A percentile compares a stretch with the other conserved stretches of the same genome.
Evolutionary conservation across 2,113 vertebrate species (phyloP).

Genomic region (Hystrix brachyura): DNA sequence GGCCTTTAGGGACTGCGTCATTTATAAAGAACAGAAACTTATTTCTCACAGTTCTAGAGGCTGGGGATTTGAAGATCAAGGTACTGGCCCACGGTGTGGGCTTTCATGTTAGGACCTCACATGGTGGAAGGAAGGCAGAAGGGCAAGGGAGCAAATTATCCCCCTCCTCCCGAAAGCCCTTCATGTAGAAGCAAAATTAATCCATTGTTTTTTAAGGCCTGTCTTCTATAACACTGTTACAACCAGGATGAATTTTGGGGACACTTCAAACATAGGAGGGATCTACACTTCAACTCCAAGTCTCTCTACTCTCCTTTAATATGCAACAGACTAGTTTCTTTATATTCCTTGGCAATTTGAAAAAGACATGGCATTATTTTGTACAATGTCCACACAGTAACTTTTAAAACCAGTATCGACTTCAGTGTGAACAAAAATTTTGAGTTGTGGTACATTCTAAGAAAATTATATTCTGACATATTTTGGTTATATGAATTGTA

Average conservation of each 20-base stretch:
- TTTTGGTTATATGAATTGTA: background rate
- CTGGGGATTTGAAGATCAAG: background rate
- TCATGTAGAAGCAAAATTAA: background rate
- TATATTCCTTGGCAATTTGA: background rate
- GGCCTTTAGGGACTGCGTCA: background rate
- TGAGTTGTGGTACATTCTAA: background rate
- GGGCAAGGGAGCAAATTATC: background rate
- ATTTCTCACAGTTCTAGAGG: background rate
- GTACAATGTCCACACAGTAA: background rate
- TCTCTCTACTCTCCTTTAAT: conserved; percentile 32
- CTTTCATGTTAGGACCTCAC: background rate
- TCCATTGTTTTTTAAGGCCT: background rate
- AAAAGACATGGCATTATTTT: background rate
- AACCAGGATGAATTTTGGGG: background rate
- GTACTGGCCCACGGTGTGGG: background rate
- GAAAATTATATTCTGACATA: background rate
- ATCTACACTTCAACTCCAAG: background rate
- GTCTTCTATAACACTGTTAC: background rate
- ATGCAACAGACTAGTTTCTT: background rate
- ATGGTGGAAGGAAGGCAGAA: background rate
- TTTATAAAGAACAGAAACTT: background rate
- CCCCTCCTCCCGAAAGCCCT: background rate
- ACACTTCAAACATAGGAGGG: background rate
- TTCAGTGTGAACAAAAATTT: conserved; percentile 16
- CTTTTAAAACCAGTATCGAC: conserved; percentile 18